Evolutionary conservation across 1,140 invertebrate species (phyloP).

Genomic region (Bicyclus anynana): DNA sequence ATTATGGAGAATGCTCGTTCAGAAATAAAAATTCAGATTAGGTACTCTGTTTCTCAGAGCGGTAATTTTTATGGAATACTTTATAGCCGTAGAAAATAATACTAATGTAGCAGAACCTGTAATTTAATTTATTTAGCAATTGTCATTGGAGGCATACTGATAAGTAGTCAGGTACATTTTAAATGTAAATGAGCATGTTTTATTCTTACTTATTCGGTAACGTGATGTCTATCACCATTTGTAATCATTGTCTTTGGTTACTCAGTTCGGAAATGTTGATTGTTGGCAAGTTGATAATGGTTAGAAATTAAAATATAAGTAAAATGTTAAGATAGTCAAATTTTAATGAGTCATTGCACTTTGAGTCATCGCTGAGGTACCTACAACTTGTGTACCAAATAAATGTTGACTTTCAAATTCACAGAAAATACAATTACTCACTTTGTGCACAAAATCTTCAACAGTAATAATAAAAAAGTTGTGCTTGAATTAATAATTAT

Average conservation of each 20-base stretch:
- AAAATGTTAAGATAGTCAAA: too few species aligned
- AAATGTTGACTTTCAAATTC: neutral
- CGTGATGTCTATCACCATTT: conserved; percentile 18
- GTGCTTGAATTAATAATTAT: too few species aligned
- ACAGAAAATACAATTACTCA: too few species aligned
- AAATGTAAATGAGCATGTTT: conserved; percentile 19
- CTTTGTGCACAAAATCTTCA: too few species aligned
- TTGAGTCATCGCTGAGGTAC: neutral
- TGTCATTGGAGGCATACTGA: neutral
- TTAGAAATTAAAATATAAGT: neutral
- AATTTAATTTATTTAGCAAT: neutral
- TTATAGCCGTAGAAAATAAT: neutral
- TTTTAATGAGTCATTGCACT: neutral
- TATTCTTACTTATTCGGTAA: conserved; percentile 28
- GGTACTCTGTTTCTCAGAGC: too few species aligned
- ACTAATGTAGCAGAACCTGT: neutral
- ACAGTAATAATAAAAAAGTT: too few species aligned
- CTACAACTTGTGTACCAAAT: too few species aligned
- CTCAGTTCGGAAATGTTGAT: conserved; percentile 9
- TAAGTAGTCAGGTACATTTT: neutral
- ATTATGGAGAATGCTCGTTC: neutral
- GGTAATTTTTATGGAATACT: too few species aligned
- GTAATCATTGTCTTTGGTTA: conserved; percentile 4
- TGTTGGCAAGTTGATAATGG: too few species aligned
- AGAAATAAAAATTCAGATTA: too few species aligned